A percentile compares a stretch with the other conserved stretches of the same genome.
Evolutionary conservation across 2,888 invertebrate species (phyloP).

Genomic region (Pilophorus perplexus): DNA sequence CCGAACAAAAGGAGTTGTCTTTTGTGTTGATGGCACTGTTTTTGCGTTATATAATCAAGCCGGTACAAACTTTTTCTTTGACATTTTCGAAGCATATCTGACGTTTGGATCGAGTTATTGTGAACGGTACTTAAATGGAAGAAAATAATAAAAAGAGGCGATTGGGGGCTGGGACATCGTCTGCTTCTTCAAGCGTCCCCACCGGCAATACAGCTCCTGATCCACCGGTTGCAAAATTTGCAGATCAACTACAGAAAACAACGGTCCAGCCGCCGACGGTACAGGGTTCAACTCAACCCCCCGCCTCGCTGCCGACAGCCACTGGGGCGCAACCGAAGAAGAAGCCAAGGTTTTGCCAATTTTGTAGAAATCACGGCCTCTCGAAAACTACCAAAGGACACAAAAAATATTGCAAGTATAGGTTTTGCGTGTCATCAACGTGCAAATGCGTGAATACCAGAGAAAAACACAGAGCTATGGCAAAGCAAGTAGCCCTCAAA

Average conservation of each 20-base stretch:
- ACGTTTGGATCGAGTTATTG: background rate
- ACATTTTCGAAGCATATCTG: too few species aligned
- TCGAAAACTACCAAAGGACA: background rate
- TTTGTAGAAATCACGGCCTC: background rate
- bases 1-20: background rate
- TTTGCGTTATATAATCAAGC: background rate
- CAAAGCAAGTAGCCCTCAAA: conserved; percentile 5
- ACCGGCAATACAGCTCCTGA: background rate
- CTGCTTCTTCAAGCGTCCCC: background rate
- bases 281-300: too few species aligned
- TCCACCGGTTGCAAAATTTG: background rate
- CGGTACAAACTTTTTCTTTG: background rate
- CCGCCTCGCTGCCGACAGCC: too few species aligned
- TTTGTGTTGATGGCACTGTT: background rate
- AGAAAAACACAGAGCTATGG: background rate
- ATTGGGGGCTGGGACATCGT: background rate
- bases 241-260: background rate
- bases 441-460: background rate
- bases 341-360: background rate
- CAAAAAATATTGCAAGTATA: background rate
- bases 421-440: background rate
- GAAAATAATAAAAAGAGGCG: background rate
- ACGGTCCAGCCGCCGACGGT: too few species aligned
- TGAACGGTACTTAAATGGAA: background rate
- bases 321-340: background rate